A percentile compares a stretch with the other conserved stretches of the same genome.
Conservation (phyloP, 1,140 invertebrate species). For the Lasioglossum albipes region DNA sequence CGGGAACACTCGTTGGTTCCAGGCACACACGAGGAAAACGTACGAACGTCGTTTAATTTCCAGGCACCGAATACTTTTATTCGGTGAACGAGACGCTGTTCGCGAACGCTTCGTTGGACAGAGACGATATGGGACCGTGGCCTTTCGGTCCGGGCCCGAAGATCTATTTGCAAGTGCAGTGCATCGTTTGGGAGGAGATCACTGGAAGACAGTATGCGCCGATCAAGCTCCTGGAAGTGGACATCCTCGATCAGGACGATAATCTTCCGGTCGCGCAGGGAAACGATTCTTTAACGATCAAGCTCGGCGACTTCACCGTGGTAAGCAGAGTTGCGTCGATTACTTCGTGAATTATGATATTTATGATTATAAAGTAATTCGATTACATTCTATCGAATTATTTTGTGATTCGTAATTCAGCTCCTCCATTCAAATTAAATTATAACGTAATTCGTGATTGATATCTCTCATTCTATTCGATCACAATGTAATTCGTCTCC, state of each 20-base stretch:
- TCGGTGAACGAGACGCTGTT: conserved; percentile 65
- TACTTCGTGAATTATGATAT: too few relatives aligned
- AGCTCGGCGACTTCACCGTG: conserved; percentile 66
- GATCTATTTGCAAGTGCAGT: conserved; percentile 65
- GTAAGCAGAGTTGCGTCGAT: conserved; percentile 53
- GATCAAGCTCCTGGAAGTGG: conserved; percentile 64
- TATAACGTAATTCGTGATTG: too few relatives aligned
- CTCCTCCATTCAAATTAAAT: too few relatives aligned
- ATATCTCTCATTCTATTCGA: too few relatives aligned
- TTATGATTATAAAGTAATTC: too few relatives aligned
- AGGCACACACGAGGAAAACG: too few relatives aligned
- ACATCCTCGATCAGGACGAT: conserved; percentile 77
- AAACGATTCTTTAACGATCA: conserved; percentile 60
- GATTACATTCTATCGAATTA: too few relatives aligned
- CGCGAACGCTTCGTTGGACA: conserved; percentile 68
- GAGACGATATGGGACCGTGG: conserved; percentile 63
- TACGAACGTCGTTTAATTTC: conserved; percentile 13
- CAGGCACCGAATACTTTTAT: conserved; percentile 73
- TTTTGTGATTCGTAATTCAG: too few relatives aligned
- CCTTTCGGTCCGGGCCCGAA: conserved; percentile 69
- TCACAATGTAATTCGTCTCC: too few relatives aligned
- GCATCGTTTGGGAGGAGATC: conserved; percentile 68
- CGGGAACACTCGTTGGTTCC: neutral
- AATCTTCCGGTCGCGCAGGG: conserved; percentile 75
- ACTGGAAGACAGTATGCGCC: conserved; percentile 62